Evolutionary conservation across 2,888 invertebrate species (phyloP), one percentile per base, ranked within the genome.

Genomic region (Drosophila hamatofila): DNA sequence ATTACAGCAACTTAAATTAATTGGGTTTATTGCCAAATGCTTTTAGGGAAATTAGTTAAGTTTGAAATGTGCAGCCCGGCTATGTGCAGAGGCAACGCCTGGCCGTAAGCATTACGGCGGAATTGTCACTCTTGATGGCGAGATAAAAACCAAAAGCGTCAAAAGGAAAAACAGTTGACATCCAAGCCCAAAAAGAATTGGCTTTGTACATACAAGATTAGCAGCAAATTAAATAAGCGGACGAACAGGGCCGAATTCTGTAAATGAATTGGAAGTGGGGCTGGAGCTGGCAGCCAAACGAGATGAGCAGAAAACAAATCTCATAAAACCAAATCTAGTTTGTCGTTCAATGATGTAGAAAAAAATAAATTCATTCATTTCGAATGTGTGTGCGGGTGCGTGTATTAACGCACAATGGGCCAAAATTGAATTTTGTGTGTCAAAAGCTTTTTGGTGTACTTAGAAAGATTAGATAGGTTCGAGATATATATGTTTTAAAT

Each of bases 221-320:
- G 88, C 88, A 85, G 89, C 88, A 89, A 89, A 88, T 84, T 84
- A 84, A 89, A 88, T 89, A 83, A 89, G 88, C 86, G 72, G 83
- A 76, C 82, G 80, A 71, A 30, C 68, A 57, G 51, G 61, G 68
- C 66, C 63, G 49, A 78, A 85, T 67, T 30, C 70, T 60, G 42
- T 59, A 75, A 89, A 75, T 77, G 73, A 82, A 77, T 63, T 67
- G 56, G 41, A 16, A 21, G 25, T 2, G 41, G 3, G 7, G 37
- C 52, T 2, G 41, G 3, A 11, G 37, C 52, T 55, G 27, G 55
- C 70, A 67, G 67, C 58, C 69, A 65, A 80, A 75, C 71, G 89
- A 78, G 89, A 78, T 73, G 84, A 72, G 63, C 75, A 63, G 55
- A 87, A 80, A 89, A 74, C 79, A 85, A 89, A 85, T 88, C 86